phyloP scores from a whole-genome alignment of 2,113 vertebrate species.

The Myiozetetes cayanensis region DNA sequence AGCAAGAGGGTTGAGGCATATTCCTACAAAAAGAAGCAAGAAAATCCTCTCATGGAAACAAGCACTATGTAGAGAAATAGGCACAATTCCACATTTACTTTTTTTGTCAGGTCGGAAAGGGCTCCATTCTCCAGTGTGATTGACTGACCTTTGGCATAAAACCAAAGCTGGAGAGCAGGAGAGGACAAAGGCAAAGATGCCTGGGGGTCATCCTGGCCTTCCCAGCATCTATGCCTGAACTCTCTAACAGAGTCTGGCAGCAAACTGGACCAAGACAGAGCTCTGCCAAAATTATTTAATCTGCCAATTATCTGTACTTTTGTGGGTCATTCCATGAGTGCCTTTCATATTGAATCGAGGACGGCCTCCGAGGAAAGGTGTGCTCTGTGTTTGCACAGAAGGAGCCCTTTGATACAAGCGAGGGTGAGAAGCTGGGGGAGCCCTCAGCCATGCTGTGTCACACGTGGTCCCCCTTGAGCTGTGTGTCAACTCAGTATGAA shows the following conservation, averaged over 20 bases:
- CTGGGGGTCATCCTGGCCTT: neutral
- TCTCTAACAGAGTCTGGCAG: neutral
- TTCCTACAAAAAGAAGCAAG: constrained; percentile 75
- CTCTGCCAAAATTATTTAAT: neutral
- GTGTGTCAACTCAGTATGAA: neutral
- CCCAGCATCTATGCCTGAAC: neutral
- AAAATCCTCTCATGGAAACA: neutral
- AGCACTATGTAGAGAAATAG: neutral
- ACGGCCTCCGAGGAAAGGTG: neutral
- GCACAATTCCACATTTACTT: neutral
- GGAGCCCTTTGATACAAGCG: accelerated
- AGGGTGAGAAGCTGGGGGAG: neutral
- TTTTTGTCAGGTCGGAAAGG: neutral
- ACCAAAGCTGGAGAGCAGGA: neutral
- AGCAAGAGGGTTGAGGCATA: constrained; percentile 88
- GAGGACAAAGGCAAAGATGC: neutral
- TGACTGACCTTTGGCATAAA: neutral
- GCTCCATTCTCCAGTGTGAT: neutral
- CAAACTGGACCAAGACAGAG: neutral
- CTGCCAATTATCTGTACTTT: neutral
- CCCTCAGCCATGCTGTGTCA: neutral
- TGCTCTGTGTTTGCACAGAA: neutral
- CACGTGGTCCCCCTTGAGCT: neutral
- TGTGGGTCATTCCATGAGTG: neutral
- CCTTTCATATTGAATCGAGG: neutral